Evolutionary conservation across 2,888 invertebrate genomes (phyloP).

Genomic region (Rotaria magnacalcarata): DNA sequence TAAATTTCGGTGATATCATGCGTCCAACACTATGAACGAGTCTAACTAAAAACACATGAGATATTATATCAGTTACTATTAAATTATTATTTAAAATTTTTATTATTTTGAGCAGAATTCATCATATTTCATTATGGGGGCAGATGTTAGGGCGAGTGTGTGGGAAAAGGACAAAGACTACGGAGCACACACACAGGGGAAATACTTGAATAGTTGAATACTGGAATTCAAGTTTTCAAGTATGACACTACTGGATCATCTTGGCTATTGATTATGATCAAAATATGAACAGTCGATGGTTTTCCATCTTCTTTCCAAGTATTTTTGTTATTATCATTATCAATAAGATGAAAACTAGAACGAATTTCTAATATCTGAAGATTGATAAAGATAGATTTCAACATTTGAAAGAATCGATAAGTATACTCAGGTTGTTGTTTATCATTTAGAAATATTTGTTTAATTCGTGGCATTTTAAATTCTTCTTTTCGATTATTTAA

Average conservation of each 20-base stretch:
- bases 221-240: too few relatives aligned
- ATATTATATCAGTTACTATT: too few relatives aligned
- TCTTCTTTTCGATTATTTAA: neutral
- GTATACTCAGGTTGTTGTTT: neutral
- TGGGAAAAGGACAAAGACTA: too few relatives aligned
- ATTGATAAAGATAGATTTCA: neutral
- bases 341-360: conserved; percentile 6
- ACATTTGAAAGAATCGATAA: neutral
- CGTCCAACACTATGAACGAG: too few relatives aligned
- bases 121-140: too few relatives aligned
- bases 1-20: too few relatives aligned
- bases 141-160: too few relatives aligned
- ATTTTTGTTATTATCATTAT: neutral
- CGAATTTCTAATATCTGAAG: conserved; percentile 17
- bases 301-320: neutral
- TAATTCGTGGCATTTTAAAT: neutral
- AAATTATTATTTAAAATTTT: too few relatives aligned
- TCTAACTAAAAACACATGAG: too few relatives aligned
- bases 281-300: neutral
- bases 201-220: too few relatives aligned
- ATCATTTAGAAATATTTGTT: conserved; percentile 30
- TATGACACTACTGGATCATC: neutral
- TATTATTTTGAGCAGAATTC: too few relatives aligned
- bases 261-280: neutral
- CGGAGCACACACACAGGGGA: too few relatives aligned